Percentiles rank a stretch among this genome's conserved stretches.
Conservation (phyloP, 2,888 invertebrate genomes). For the Diabrotica balteata region DNA sequence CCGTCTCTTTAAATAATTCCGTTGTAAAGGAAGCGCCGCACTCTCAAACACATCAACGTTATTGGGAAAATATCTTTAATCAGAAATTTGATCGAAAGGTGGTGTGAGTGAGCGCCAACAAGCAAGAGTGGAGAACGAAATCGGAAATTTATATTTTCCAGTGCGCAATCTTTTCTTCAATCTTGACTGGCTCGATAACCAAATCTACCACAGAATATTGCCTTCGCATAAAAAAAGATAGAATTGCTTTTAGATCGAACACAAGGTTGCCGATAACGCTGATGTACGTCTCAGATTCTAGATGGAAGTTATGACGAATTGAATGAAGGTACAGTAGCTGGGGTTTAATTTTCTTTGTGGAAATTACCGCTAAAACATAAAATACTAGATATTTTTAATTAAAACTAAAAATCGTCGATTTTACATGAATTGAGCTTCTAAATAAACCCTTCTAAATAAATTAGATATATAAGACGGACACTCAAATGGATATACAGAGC, state of each 20-base stretch:
- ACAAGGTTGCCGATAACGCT: slow-evolving; percentile 11
- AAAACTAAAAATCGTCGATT: too few relatives aligned
- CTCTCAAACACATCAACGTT: slow-evolving; percentile 2
- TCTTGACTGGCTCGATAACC: slow-evolving; percentile 29
- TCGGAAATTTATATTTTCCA: slow-evolving; percentile 31
- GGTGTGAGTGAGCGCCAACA: slow-evolving; percentile 26
- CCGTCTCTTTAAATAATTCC: too few relatives aligned
- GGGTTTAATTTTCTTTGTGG: not conserved
- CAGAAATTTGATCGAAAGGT: slow-evolving; percentile 24
- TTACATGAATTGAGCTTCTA: not conserved
- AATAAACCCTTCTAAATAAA: not conserved
- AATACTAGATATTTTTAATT: too few relatives aligned
- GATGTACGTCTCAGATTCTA: not conserved
- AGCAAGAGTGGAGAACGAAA: slow-evolving; percentile 12
- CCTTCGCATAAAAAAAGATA: slow-evolving; percentile 19
- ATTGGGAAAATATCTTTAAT: slow-evolving; percentile 27
- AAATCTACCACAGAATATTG: slow-evolving; percentile 23
- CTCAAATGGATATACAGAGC: too few relatives aligned
- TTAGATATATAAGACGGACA: not conserved
- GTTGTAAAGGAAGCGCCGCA: too few relatives aligned
- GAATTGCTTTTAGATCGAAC: slow-evolving; percentile 21
- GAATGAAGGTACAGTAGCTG: too few relatives aligned
- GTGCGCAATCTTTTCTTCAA: slow-evolving; percentile 25
- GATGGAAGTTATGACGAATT: too few relatives aligned
- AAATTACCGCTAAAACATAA: too few relatives aligned